Evolutionary conservation across 2,797 vertebrate genomes (phyloP).

Genomic region (Rhincodon typus): DNA sequence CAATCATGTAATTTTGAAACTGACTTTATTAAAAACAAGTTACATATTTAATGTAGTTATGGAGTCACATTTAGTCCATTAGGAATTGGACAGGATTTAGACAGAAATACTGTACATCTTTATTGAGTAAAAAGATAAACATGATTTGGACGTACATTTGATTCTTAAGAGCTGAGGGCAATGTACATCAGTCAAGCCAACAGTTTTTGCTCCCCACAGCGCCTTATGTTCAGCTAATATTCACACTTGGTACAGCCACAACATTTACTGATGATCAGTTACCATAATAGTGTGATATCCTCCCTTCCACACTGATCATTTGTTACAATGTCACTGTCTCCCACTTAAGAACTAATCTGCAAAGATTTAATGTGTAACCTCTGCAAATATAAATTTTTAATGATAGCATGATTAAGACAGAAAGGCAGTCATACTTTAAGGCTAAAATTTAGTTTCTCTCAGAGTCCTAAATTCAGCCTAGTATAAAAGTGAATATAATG

Average conservation of each 20-base stretch:
- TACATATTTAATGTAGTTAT: conserved; percentile 47
- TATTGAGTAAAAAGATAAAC: conserved; percentile 42
- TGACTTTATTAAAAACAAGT: conserved; percentile 53
- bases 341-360: neutral
- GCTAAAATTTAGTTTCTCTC: conserved; percentile 7
- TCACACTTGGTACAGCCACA: neutral
- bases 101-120: conserved; percentile 51
- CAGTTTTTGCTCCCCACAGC: neutral
- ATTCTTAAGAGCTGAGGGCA: conserved; percentile 12
- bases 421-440: neutral
- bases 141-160: neutral
- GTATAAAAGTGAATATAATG: neutral
- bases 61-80: conserved; percentile 49
- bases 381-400: conserved; percentile 17
- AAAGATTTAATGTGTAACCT: neutral
- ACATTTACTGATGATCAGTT: neutral
- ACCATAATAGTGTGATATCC: neutral
- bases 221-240: neutral
- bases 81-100: conserved; percentile 47
- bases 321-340: neutral
- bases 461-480: conserved; percentile 23
- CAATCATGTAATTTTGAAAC: conserved; percentile 16
- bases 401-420: neutral
- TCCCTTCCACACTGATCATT: neutral
- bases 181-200: conserved; percentile 29